Percentiles rank a stretch among this genome's conserved stretches.
These are phyloP conservation scores for Tachystola acroxantha DNA, from an alignment of 2,888 invertebrate species.

Conservation along the genomic window DNA sequence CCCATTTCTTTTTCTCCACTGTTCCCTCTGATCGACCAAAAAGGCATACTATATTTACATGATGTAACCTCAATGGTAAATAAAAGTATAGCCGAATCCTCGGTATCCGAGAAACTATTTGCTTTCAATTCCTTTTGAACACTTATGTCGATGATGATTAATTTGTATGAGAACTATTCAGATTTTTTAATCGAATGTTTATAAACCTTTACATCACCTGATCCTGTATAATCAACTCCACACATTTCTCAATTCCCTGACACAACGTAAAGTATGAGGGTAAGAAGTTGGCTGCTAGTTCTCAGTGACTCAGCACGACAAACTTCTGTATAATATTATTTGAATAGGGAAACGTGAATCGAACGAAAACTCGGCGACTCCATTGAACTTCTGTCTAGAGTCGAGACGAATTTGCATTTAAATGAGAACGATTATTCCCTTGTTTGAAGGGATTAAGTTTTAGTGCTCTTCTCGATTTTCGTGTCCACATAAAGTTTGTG, in stretches of 20 bases:
- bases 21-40: too few relatives aligned
- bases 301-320: conserved; percentile 23
- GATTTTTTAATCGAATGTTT: too few relatives aligned
- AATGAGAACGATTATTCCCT: conserved; percentile 64
- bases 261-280: conserved; percentile 41
- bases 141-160: too few relatives aligned
- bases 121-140: too few relatives aligned
- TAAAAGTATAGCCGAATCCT: too few relatives aligned
- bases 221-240: too few relatives aligned
- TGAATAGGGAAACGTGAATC: conserved; percentile 44
- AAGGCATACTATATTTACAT: too few relatives aligned
- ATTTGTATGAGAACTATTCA: too few relatives aligned
- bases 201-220: too few relatives aligned
- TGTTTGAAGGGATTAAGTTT: conserved; percentile 60
- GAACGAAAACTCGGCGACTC: conserved; percentile 45
- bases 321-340: conserved; percentile 56
- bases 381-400: conserved; percentile 47
- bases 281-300: conserved; percentile 36
- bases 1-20: too few relatives aligned
- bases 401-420: conserved; percentile 57
- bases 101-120: too few relatives aligned
- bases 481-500: conserved; percentile 35
- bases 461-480: conserved; percentile 34
- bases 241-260: conserved; percentile 14
- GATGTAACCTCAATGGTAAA: too few relatives aligned